A percentile compares a stretch with the other conserved stretches of the same genome.
These are phyloP conservation scores for Rana temporaria DNA, from an alignment of 2,113 vertebrate genomes.

Conservation along the genomic window DNA sequence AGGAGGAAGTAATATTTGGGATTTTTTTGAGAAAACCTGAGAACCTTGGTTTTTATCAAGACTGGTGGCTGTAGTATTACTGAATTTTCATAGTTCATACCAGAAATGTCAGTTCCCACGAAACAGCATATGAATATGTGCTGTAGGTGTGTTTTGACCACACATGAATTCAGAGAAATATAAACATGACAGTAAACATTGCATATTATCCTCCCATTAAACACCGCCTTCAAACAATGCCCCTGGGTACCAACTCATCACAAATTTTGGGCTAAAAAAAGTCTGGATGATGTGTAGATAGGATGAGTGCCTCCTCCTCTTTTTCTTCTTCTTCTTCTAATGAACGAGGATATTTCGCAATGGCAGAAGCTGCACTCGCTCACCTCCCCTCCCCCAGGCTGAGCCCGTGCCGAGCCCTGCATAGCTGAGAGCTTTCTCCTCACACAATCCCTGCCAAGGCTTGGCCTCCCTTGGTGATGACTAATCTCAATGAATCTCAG, in stretches of 20 bases:
- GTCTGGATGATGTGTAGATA: not conserved
- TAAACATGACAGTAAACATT: not conserved
- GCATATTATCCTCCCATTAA: not conserved
- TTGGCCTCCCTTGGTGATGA: slow-evolving; percentile 59
- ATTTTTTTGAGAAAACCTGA: not conserved
- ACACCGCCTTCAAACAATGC: not conserved
- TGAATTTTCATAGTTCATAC: not conserved
- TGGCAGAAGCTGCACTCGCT: slow-evolving; percentile 47
- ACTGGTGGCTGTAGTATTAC: not conserved
- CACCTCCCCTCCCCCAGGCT: slow-evolving; percentile 55
- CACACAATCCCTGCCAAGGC: slow-evolving; percentile 54
- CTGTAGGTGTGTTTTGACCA: not conserved
- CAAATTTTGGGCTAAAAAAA: not conserved
- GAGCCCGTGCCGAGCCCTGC: slow-evolving; percentile 51
- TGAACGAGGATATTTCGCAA: not conserved
- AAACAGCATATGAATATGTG: not conserved
- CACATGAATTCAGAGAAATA: not conserved
- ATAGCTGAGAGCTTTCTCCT: slow-evolving; percentile 57
- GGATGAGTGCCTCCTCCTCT: not conserved
- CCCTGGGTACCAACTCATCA: not conserved
- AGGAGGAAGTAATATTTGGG: too few relatives aligned
- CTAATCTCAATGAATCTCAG: slow-evolving; percentile 60
- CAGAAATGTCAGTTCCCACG: slow-evolving; percentile 2
- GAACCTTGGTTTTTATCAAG: not conserved
- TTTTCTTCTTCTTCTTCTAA: too few relatives aligned